Percentiles rank a stretch among this genome's conserved stretches.
Evolutionary conservation across 2,113 vertebrate genomes (phyloP).

Genomic region (Zosterops borbonicus): DNA sequence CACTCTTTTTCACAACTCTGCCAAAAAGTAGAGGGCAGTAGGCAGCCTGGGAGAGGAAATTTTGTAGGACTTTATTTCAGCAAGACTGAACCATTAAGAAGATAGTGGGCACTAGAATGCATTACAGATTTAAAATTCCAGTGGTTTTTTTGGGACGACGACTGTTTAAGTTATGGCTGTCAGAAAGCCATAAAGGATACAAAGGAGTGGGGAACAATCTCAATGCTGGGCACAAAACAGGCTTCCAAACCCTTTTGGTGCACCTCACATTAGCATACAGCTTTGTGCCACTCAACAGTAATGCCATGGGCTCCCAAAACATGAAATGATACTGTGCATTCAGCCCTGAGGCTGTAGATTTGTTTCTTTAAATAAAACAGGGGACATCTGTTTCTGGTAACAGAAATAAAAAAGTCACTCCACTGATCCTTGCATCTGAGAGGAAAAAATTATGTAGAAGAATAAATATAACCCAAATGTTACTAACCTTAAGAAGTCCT

Average conservation of each 20-base stretch:
- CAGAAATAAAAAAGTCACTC: background rate
- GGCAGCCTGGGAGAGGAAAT: background rate
- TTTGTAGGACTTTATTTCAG: background rate
- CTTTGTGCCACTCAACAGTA: background rate
- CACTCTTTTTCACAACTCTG: background rate
- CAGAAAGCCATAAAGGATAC: background rate
- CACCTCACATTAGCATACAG: background rate
- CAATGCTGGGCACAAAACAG: background rate
- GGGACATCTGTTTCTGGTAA: conserved; percentile 16
- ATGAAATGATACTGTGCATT: background rate
- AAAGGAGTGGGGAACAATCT: background rate
- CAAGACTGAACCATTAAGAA: background rate
- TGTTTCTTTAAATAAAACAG: background rate
- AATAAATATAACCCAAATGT: background rate
- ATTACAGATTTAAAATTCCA: background rate
- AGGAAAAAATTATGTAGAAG: background rate
- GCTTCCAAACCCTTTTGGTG: background rate
- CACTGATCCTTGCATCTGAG: background rate
- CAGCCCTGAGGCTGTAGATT: background rate
- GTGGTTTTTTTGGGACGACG: background rate
- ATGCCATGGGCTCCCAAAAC: background rate
- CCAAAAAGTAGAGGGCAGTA: background rate
- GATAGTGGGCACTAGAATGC: background rate
- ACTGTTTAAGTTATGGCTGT: background rate
- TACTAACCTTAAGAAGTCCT: background rate